phyloP scores from a whole-genome alignment of 2,888 invertebrate species.

The Hemicrepidius hirtus region DNA sequence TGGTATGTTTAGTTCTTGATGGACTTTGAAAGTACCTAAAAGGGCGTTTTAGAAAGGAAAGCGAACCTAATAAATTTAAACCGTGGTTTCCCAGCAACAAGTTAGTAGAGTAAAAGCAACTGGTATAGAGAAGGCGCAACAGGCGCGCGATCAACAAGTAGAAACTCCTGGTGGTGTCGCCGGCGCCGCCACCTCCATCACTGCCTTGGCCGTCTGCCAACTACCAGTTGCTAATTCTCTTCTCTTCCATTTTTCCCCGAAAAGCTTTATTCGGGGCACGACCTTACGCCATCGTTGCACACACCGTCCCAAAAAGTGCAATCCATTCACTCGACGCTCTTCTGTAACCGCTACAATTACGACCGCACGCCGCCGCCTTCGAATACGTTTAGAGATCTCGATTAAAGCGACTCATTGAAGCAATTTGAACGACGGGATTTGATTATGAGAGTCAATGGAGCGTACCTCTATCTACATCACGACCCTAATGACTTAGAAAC shows the following conservation, averaged over 20 bases:
- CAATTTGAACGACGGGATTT: conserved; percentile 54
- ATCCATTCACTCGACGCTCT: conserved; percentile 7
- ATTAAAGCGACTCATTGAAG: conserved; percentile 54
- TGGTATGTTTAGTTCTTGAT: too few species aligned
- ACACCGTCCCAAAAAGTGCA: conserved; percentile 9
- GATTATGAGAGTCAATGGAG: conserved; percentile 52
- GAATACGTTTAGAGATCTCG: conserved; percentile 45
- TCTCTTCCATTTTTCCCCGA: conserved; percentile 1
- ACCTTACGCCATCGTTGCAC: conserved; percentile 1
- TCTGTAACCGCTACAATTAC: not conserved
- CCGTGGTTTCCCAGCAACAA: conserved; percentile 59
- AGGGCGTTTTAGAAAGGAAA: too few species aligned
- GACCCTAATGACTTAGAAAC: conserved; percentile 52
- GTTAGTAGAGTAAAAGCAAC: conserved; percentile 58
- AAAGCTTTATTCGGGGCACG: conserved; percentile 5
- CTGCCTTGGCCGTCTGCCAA: conserved; percentile 55
- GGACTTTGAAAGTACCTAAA: too few species aligned
- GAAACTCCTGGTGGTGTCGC: conserved; percentile 51
- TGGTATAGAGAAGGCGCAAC: conserved; percentile 58
- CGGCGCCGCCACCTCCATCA: conserved; percentile 32
- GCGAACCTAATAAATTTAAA: not conserved
- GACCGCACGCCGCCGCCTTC: conserved; percentile 21
- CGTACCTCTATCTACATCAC: conserved; percentile 43
- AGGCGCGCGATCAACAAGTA: conserved; percentile 63
- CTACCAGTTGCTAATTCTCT: conserved; percentile 58